Evolutionary conservation across 2,113 vertebrate genomes (phyloP), one percentile per base, ranked within the genome.

Genomic region (Phalacrocorax carbo): DNA sequence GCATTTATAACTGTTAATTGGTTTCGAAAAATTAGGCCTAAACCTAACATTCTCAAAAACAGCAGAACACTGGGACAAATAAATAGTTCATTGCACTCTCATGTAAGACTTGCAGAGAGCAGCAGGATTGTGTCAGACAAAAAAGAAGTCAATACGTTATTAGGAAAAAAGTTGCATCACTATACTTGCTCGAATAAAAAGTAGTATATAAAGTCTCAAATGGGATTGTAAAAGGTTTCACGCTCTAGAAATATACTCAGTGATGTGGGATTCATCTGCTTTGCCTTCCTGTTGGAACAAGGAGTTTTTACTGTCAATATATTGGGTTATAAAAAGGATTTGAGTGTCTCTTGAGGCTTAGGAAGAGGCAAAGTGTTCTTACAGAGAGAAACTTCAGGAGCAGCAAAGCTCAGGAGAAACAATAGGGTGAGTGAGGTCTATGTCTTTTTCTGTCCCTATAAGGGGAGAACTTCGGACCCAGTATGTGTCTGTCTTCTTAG

Each of bases 141-240:
- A 88, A 91, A 79, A 32, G 69, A 93, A 93, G 29, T 48, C 21
- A 86, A 81, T 84, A 44, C 77, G 57, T 80, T 90, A 61, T 55
- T 54, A n/a, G 29, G 68, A 73, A 51, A 92, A 83, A 90, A 75
- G 80, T 81, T 91, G 16, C 30, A 65, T 85, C 36, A 11, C 44
- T 93, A 5, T 57, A 64, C 52, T 82, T 91, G 27, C 73, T 94
- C 0, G 0, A 79, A 93, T 79, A 82, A 93, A 71, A 94, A 82
- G 44, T 60, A 85, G 70, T 94, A 23, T 84, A 68, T 52, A 65
- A 92, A 89, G 40, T 54, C 73, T 89, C 52, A 72, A 52, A 87
- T 84, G 77, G 52, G 75, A 75, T 34, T 96, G 69, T 95, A 94
- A 96, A 95, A 94, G 61, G 44, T 61, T 84, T 96, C 55, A 15